phyloP scores from a whole-genome alignment of 2,797 vertebrate species.

The Erethizon dorsatum region DNA sequence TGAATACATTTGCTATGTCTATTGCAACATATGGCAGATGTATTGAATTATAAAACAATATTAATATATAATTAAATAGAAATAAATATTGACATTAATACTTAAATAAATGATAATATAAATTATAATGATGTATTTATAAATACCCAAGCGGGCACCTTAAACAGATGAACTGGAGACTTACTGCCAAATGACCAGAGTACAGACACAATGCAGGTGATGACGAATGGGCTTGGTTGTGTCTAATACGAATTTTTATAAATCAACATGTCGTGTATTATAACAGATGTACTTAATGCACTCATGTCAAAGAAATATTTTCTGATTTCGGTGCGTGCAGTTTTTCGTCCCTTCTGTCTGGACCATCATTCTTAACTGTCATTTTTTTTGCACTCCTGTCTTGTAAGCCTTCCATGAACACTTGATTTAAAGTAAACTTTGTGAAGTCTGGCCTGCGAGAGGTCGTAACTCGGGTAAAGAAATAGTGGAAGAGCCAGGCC shows the following conservation, averaged over 20 bases:
- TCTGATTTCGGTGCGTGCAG: background rate
- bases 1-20: background rate
- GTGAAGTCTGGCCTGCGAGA: background rate
- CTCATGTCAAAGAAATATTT: background rate
- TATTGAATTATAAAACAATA: background rate
- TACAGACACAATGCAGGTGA: background rate
- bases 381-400: background rate
- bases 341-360: background rate
- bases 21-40: background rate
- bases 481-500: background rate
- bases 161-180: background rate
- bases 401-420: background rate
- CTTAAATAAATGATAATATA: background rate
- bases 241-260: background rate
- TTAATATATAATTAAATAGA: background rate
- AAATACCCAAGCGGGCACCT: background rate
- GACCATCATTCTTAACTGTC: background rate
- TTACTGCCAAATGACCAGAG: background rate
- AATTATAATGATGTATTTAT: background rate
- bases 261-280: background rate
- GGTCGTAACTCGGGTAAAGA: background rate
- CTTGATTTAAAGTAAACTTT: background rate
- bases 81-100: background rate
- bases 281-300: background rate
- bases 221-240: background rate